Conservation (phyloP, 2,888 invertebrate species). For the Eulithis testata region DNA sequence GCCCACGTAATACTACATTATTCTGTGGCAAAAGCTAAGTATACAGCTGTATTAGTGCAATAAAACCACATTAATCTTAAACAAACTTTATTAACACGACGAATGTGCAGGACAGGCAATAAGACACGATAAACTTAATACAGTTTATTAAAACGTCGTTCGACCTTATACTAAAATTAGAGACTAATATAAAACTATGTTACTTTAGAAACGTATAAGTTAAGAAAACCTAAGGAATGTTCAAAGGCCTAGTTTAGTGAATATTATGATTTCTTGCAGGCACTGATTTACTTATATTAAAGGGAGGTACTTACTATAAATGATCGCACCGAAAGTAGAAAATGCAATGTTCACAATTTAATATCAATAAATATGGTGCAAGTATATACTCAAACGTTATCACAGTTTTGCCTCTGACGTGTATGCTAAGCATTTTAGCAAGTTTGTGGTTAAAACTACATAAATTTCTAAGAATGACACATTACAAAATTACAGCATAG, state of each 20-base stretch:
- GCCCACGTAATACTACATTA: slow-evolving; percentile 36
- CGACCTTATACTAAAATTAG: slow-evolving; percentile 51
- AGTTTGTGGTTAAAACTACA: slow-evolving; percentile 37
- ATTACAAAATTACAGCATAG: slow-evolving; percentile 42
- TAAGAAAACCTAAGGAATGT: slow-evolving; percentile 62
- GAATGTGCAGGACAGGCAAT: slow-evolving; percentile 50
- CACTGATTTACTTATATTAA: slow-evolving; percentile 68
- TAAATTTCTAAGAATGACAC: slow-evolving; percentile 43
- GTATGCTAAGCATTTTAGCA: slow-evolving; percentile 35
- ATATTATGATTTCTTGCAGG: slow-evolving; percentile 81
- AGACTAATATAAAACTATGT: slow-evolving; percentile 57
- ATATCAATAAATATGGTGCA: slow-evolving; percentile 41
- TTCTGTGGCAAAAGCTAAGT: slow-evolving; percentile 46
- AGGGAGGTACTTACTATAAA: slow-evolving; percentile 9
- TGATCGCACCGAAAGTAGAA: slow-evolving; percentile 32
- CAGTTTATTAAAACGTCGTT: slow-evolving; percentile 58
- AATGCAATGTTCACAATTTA: slow-evolving; percentile 37
- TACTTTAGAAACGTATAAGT: slow-evolving; percentile 57
- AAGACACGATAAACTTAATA: slow-evolving; percentile 57
- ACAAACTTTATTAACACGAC: slow-evolving; percentile 66
- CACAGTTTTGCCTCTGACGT: slow-evolving; percentile 68
- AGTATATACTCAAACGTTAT: slow-evolving; percentile 62
- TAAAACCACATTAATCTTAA: slow-evolving; percentile 68
- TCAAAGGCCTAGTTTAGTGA: slow-evolving; percentile 60
- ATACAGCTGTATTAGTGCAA: slow-evolving; percentile 68